These are phyloP conservation scores for Drosophila flavopinicola DNA, from an alignment of 2,888 invertebrate genomes.

Conservation along the genomic window DNA sequence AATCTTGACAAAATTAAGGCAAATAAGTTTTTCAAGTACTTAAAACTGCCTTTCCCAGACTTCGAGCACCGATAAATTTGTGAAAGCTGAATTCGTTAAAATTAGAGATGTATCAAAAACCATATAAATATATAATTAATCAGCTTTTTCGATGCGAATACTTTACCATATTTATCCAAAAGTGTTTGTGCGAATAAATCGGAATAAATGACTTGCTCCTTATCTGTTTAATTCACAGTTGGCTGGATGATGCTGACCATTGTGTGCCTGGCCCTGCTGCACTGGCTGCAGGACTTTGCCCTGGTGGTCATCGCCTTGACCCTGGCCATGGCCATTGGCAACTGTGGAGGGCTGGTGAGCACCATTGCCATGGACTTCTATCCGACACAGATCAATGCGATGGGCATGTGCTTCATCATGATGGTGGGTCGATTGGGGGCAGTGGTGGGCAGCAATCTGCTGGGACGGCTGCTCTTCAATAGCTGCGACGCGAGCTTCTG, in stretches of 20 bases:
- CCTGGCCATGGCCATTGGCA: constrained; percentile 86
- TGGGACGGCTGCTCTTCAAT: constrained; percentile 71
- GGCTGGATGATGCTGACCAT: constrained; percentile 85
- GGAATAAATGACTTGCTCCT: background rate
- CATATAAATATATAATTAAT: too few relatives aligned
- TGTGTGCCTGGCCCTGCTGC: constrained; percentile 86
- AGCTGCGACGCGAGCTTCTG: constrained; percentile 74
- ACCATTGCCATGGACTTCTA: constrained; percentile 87
- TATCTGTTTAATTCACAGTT: constrained; percentile 62
- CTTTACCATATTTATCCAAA: too few relatives aligned
- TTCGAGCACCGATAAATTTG: too few relatives aligned
- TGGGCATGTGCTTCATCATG: constrained; percentile 84
- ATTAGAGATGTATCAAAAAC: too few relatives aligned
- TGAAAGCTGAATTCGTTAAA: too few relatives aligned
- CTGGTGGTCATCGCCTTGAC: constrained; percentile 87
- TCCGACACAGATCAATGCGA: constrained; percentile 86
- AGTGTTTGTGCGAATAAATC: too few relatives aligned
- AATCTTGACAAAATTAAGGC: too few relatives aligned
- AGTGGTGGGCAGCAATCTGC: constrained; percentile 80
- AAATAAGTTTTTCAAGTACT: too few relatives aligned
- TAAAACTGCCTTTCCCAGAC: too few relatives aligned
- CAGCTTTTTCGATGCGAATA: too few relatives aligned
- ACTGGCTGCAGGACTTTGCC: constrained; percentile 86
- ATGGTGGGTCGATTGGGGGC: constrained; percentile 83
- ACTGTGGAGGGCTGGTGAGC: constrained; percentile 86